Base-by-base conservation (phyloP, 2,113 vertebrate genomes). In the Mormyrus lacerda region DNA sequence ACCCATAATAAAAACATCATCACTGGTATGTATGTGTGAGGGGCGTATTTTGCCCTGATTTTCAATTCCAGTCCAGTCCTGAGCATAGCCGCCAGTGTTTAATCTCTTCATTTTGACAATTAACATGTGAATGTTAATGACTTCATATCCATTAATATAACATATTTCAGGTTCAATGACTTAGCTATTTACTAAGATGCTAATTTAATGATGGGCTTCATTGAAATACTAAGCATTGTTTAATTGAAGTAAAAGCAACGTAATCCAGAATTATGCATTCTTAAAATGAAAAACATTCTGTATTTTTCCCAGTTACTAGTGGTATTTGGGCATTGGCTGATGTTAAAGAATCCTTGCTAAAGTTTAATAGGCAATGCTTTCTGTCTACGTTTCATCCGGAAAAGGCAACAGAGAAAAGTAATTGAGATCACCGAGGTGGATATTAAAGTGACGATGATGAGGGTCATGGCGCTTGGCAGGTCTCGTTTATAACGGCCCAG, bases 361-460 rank as follows among this genome's bases (percentile, higher is more conserved):
- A 42, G 73, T 42, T 1, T 42, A 15, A 42, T 35, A 17, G 35
- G 5, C 3, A 44, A 95, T 92, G 24, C 92, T 94, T 53, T 89
- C 92, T 89, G 91, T 95, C 53, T 92, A 94, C 51, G 27, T 65
- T 94, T 90, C 47, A 94, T 93, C n/a, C 95, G 94, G 90, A 91
- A 95, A 27, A 94, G 17, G 39, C 92, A 93, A 90, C 90, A 89
- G n/a, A 92, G 85, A 42, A 95, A 91, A 86, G 95, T 35, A 35
- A 92, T 90, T 87, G 90, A 91, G 85, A 95, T 94, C 85, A 94
- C 85, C 51, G 90, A 82, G 45, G 94, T 93, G 88, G 92, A 92
- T 6, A 95, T 90, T 3, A 95, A 90, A 27, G 93, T 91, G 1
- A 93, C 85, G 61, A 92, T 87, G 10, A 95, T 94, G 35, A 95